Evolutionary conservation across 2,797 vertebrate genomes (phyloP), one percentile per base, ranked within the genome.

Genomic region (Zalophus californianus): DNA sequence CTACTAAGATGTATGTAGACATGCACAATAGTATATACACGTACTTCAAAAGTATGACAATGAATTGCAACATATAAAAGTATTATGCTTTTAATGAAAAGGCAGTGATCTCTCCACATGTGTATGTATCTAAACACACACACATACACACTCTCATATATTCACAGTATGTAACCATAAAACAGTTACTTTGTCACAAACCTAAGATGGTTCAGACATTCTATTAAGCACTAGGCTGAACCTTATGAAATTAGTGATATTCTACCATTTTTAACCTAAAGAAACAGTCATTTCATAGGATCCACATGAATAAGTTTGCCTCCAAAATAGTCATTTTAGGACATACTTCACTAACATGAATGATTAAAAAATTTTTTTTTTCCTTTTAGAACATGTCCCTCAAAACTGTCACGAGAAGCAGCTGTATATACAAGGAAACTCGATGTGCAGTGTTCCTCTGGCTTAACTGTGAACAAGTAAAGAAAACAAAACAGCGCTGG

Each of bases 71-170:
- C 29, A 48, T 13, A 14, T 1, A 52, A 75, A 91, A 52, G 54
- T 20, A 27, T 10, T 18, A 23, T 5, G 15, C 14, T 78, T 3
- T 6, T 27, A 2, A 38, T 3, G 60, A 35, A 68, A 68, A 83
- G 12, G 20, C 1, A 9, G 54, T 3, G 13, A 48, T 48, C 7
- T 4, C 29, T 1, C 29, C 7, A 35, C 1, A 5, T 2, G 32
- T 1, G 1, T 9, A n/a, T 13, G 6, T 14, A 35, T 16, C 10
- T 35, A 5, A 5, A 41, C 7, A 60, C 12, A 32, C 14, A 56
- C 54, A 7, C 5, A 62, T 5, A 48, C 8, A 41, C 10, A 56
- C 13, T 23, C 16, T 11, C n/a, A 48, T 50, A 73, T 20, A 60
- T 1, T 66, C 25, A 35, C 56, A 62, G 12, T 8, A 54, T 18